These are phyloP conservation scores for Stegodyphus dumicola DNA, from an alignment of 1,140 invertebrate species.

Conservation along the genomic window DNA sequence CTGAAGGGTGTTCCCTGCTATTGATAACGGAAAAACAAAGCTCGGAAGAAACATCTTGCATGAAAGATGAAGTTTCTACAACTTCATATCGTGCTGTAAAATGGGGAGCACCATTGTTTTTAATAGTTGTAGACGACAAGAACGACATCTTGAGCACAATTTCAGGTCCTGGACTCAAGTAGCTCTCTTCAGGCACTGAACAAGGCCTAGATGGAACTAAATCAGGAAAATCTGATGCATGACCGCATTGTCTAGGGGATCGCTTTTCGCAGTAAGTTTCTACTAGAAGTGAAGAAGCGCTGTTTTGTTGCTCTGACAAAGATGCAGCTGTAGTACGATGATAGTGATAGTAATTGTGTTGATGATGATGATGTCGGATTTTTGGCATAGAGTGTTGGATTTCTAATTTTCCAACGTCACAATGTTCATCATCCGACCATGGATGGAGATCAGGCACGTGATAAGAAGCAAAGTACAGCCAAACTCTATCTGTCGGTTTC, in stretches of 20 bases:
- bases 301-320: background rate
- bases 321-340: background rate
- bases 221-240: conserved; percentile 55
- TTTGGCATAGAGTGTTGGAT: conserved; percentile 44
- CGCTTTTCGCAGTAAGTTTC: conserved; percentile 60
- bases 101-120: conserved; percentile 19
- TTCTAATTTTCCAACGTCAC: conserved; percentile 58
- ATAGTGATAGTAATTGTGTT: background rate
- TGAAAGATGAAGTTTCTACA: conserved; percentile 35
- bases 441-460: conserved; percentile 57
- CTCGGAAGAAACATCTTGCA: background rate
- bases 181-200: conserved; percentile 59
- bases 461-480: conserved; percentile 79
- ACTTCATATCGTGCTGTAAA: conserved; percentile 62
- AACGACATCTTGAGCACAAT: conserved; percentile 42
- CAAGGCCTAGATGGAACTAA: conserved; percentile 59
- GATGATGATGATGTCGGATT: conserved; percentile 28
- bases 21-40: conserved; percentile 12
- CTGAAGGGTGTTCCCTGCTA: conserved; percentile 12
- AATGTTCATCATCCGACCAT: conserved; percentile 54
- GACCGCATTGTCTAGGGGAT: conserved; percentile 60
- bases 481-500: conserved; percentile 78
- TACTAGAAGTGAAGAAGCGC: background rate
- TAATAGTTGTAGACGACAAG: conserved; percentile 33
- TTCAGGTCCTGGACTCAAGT: conserved; percentile 61